A percentile compares a stretch with the other conserved stretches of the same genome.
Conservation (phyloP, 2,113 vertebrate species). For the Thermophis baileyi region DNA sequence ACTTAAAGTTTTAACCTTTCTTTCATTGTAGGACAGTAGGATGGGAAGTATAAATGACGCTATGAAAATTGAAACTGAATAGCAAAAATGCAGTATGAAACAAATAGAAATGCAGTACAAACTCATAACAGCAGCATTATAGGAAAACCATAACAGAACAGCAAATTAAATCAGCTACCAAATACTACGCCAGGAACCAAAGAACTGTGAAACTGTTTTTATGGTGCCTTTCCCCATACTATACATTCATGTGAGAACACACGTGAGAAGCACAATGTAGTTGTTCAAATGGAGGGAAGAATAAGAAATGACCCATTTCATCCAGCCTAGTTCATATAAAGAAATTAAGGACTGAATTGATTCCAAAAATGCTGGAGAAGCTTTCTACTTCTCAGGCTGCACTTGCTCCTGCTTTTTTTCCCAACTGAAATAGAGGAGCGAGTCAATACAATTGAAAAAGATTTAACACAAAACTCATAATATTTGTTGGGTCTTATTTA, state of each 20-base stretch:
- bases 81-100: neutral
- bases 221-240: neutral
- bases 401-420: neutral
- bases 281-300: conserved; percentile 18
- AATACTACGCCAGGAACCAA: neutral
- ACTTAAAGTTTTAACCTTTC: neutral
- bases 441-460: neutral
- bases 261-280: neutral
- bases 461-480: neutral
- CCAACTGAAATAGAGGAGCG: neutral
- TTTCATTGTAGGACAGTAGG: neutral
- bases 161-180: neutral
- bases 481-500: neutral
- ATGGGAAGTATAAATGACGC: neutral
- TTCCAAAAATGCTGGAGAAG: neutral
- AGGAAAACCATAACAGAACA: neutral
- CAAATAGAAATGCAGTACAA: neutral
- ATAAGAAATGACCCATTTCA: neutral
- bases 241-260: neutral
- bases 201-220: neutral
- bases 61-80: neutral
- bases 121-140: neutral
- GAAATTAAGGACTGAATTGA: neutral
- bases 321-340: neutral
- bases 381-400: neutral